These are phyloP conservation scores for Dryobotodes eremita DNA, from an alignment of 2,888 invertebrate genomes.

Conservation along the genomic window DNA sequence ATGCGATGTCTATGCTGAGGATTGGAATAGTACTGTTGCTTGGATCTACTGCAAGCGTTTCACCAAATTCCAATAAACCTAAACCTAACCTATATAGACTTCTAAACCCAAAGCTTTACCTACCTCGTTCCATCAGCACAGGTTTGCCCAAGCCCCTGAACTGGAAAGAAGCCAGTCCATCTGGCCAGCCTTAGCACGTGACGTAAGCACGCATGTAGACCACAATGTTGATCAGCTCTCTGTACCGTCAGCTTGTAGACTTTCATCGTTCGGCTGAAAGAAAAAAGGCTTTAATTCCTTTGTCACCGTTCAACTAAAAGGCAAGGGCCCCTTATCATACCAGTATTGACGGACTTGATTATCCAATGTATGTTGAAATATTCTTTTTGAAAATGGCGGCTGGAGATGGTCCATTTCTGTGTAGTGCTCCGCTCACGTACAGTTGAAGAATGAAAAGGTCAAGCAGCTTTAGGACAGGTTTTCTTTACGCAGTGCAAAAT, in stretches of 20 bases:
- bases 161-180: slow-evolving; percentile 76
- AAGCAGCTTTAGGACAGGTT: background rate
- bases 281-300: slow-evolving; percentile 12
- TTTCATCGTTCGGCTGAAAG: slow-evolving; percentile 53
- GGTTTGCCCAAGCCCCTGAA: slow-evolving; percentile 70
- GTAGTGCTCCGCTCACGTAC: no score
- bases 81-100: background rate
- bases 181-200: slow-evolving; percentile 72
- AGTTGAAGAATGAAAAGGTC: background rate
- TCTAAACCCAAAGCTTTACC: background rate
- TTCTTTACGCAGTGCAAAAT: background rate
- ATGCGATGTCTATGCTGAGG: background rate
- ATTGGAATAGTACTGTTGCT: background rate
- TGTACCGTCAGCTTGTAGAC: slow-evolving; percentile 31
- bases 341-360: slow-evolving; percentile 3
- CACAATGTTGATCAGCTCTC: slow-evolving; percentile 53
- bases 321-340: slow-evolving; percentile 1
- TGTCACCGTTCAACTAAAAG: background rate
- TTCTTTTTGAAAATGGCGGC: background rate
- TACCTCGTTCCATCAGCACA: slow-evolving; percentile 67
- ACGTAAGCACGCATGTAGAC: slow-evolving; percentile 71
- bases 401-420: background rate
- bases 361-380: slow-evolving; percentile 21
- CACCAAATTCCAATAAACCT: background rate
- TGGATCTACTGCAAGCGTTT: background rate